Evolutionary conservation across 2,888 invertebrate genomes (phyloP), one percentile per base, ranked within the genome.

Genomic region (Lycophotia porphyrea): DNA sequence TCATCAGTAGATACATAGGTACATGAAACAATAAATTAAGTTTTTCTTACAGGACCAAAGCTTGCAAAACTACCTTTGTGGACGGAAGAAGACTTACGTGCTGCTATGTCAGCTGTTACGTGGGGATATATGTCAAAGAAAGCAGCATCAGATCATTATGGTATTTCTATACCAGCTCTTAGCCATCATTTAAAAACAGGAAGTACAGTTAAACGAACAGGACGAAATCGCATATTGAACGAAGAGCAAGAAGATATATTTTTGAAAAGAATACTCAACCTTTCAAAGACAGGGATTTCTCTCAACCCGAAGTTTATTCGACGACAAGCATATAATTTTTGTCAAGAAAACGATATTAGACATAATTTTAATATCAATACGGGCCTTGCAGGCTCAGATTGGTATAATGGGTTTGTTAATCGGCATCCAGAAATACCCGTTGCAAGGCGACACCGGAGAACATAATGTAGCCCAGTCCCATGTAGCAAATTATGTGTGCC

Each of bases 201-300:
- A 55, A 44, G 31, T 36, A 13, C 63, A 76, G 60, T 77, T 11
- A 76, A 77, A 76, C 63, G 70, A 21, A 63, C 61, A 15, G 76
- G 76, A 34, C 70, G 76, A n/a, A 77, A 36, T 24, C 61, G 76
- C 2, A 24, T 76, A 61, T n/a, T 76, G 60, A 76, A 75, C 27
- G 76, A 75, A 18, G 24, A 27, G 11, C 76, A 76, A 52, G 76
- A 76, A 42, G 24, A 68, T 27, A 42, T 13, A n/a, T 18, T 76
- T 1, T 68, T 76, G 24, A 18, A 49, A 21, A 75, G 7, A 42
- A 18, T 76, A 42, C 49, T 76, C 5, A 52, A 11, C 34, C 68
- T 76, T 36, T 75, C 31, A 15, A 34, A 34, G 21, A 42, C 11
- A 24, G 42, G 75, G 1, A 3, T 61, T 15, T 18, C 47, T 27